Percentiles rank a stretch among this genome's conserved stretches.
Conservation (phyloP, 2,888 invertebrate genomes). For the Lissonota sp. region DNA sequence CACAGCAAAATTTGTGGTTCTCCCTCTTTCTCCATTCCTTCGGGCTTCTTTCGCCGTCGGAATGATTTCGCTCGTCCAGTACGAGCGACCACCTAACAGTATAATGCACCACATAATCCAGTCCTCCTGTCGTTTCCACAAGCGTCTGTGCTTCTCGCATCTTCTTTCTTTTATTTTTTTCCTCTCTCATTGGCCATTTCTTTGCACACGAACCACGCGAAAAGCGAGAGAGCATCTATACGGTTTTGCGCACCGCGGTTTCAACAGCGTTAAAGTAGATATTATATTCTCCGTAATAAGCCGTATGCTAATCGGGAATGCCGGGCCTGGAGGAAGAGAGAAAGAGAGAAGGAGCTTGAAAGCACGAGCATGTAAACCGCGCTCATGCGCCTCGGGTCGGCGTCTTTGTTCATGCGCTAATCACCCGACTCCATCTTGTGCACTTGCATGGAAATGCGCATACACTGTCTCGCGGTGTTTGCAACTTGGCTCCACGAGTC, state of each 20-base stretch:
- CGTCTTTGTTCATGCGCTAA: conserved; percentile 72
- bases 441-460: conserved; percentile 28
- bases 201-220: conserved; percentile 1
- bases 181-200: conserved; percentile 33
- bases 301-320: conserved; percentile 76
- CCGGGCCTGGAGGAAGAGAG: conserved; percentile 47
- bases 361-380: neutral
- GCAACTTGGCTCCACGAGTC: conserved; percentile 10
- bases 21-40: conserved; percentile 39
- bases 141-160: neutral
- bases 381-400: conserved; percentile 59
- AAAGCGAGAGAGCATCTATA: conserved; percentile 27
- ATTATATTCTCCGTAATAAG: conserved; percentile 75
- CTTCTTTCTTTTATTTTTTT: conserved; percentile 39
- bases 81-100: conserved; percentile 5
- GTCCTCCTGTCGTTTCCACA: conserved; percentile 35
- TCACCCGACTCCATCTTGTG: conserved; percentile 61
- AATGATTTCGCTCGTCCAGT: conserved; percentile 31
- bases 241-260: conserved; percentile 29
- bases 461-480: conserved; percentile 16
- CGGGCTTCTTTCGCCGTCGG: conserved; percentile 39
- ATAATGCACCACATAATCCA: conserved; percentile 35
- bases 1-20: conserved; percentile 10
- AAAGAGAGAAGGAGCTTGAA: neutral
- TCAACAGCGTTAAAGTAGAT: conserved; percentile 65